phyloP scores from a whole-genome alignment of 2,888 invertebrate species.

The Caenorhabditis japonica region DNA sequence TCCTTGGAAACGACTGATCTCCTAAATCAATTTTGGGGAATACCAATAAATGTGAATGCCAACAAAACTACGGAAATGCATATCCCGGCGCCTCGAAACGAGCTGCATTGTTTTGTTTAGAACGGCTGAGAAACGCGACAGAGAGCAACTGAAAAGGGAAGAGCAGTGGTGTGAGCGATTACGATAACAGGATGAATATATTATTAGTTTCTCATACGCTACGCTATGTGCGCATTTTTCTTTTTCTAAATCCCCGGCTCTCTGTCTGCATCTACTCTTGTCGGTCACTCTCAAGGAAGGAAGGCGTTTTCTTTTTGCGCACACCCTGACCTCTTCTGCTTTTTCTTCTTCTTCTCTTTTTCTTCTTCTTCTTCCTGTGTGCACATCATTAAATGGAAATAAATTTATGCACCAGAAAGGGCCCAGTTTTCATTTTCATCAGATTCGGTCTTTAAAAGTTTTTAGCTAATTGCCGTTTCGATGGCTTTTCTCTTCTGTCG shows the following conservation, averaged over 20 bases:
- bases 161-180: constrained; percentile 15
- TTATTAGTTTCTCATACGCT: constrained; percentile 47
- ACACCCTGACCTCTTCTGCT: constrained; percentile 49
- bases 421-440: constrained; percentile 29
- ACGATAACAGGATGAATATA: constrained; percentile 40
- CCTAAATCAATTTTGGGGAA: constrained; percentile 42
- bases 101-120: constrained; percentile 7
- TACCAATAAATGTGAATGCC: constrained; percentile 10
- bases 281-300: constrained; percentile 23
- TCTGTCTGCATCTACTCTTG: constrained; percentile 26
- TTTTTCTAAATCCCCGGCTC: constrained; percentile 17
- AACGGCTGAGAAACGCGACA: neutral
- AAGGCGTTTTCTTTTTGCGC: constrained; percentile 45
- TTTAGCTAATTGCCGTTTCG: too few relatives aligned
- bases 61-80: constrained; percentile 39
- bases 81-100: constrained; percentile 28
- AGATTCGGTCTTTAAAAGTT: constrained; percentile 10
- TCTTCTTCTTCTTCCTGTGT: constrained; percentile 52
- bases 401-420: constrained; percentile 16
- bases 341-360: too few relatives aligned
- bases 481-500: too few relatives aligned
- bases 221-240: too few relatives aligned
- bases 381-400: constrained; percentile 26
- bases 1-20: constrained; percentile 32
- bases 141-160: neutral